These are phyloP conservation scores for Andinoacara biseriatus DNA, from an alignment of 2,113 vertebrate species.

Conservation along the genomic window DNA sequence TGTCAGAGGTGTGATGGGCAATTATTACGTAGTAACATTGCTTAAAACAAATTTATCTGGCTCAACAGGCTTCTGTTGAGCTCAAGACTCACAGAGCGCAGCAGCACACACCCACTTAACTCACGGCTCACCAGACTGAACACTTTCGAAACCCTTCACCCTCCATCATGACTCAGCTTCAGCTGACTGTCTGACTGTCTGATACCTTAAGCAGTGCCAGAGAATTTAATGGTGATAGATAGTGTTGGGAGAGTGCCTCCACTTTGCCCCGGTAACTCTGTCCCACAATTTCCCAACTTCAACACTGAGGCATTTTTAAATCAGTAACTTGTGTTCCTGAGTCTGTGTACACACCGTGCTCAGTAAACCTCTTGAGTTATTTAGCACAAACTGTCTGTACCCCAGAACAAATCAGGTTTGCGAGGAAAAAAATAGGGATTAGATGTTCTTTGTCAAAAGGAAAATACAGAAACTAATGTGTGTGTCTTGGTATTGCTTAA, in stretches of 20 bases:
- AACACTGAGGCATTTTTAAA: constrained; percentile 53
- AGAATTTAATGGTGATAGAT: constrained; percentile 56
- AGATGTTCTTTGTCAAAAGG: constrained; percentile 39
- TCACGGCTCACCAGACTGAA: constrained; percentile 28
- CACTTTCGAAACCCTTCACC: constrained; percentile 33
- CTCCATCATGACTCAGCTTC: constrained; percentile 30
- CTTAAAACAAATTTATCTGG: constrained; percentile 41
- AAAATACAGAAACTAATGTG: constrained; percentile 36
- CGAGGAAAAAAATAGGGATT: constrained; percentile 39
- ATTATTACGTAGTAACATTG: constrained; percentile 41
- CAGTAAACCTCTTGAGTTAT: constrained; percentile 43
- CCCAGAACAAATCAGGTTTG: constrained; percentile 30
- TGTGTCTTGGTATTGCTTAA: constrained; percentile 45
- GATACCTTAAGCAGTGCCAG: constrained; percentile 47
- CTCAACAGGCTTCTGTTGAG: constrained; percentile 18
- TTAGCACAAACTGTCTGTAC: constrained; percentile 32
- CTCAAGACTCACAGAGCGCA: constrained; percentile 17
- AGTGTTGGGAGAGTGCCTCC: constrained; percentile 18
- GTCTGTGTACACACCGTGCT: constrained; percentile 25
- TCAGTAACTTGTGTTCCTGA: constrained; percentile 34
- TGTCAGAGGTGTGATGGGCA: not conserved
- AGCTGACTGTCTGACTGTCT: constrained; percentile 36
- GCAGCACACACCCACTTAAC: constrained; percentile 36
- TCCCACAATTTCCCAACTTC: constrained; percentile 24
- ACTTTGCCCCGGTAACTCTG: constrained; percentile 18